phyloP scores from a whole-genome alignment of 2,113 vertebrate species.

The Ranitomeya imitator region DNA sequence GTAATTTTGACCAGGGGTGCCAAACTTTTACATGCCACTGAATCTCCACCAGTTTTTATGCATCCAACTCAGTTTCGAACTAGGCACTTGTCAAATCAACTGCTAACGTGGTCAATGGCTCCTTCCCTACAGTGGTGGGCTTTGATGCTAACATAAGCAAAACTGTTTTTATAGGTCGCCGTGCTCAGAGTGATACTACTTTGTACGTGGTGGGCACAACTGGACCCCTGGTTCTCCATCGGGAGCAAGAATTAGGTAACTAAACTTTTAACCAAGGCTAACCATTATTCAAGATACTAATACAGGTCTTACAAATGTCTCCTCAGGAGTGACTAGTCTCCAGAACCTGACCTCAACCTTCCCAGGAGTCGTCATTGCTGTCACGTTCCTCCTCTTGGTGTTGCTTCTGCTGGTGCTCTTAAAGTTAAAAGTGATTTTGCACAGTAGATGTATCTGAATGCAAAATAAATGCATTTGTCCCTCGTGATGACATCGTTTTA shows the following conservation, averaged over 20 bases:
- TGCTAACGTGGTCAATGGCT: no score
- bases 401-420: not conserved
- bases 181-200: not conserved
- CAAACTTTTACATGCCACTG: no score
- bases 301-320: not conserved
- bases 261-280: not conserved
- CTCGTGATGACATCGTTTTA: not conserved
- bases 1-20: no score
- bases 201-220: not conserved
- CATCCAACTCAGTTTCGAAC: no score
- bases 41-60: no score
- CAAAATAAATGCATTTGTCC: not conserved
- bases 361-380: not conserved
- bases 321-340: not conserved
- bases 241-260: not conserved
- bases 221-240: conserved; percentile 24
- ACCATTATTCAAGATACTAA: no score
- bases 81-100: no score
- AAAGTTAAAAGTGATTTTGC: not conserved
- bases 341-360: not conserved
- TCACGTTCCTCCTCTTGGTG: not conserved
- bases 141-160: no score
- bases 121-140: not conserved
- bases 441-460: not conserved
- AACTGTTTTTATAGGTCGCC: not conserved